phyloP scores from a whole-genome alignment of 2,888 invertebrate species.

The Bombylius major region DNA sequence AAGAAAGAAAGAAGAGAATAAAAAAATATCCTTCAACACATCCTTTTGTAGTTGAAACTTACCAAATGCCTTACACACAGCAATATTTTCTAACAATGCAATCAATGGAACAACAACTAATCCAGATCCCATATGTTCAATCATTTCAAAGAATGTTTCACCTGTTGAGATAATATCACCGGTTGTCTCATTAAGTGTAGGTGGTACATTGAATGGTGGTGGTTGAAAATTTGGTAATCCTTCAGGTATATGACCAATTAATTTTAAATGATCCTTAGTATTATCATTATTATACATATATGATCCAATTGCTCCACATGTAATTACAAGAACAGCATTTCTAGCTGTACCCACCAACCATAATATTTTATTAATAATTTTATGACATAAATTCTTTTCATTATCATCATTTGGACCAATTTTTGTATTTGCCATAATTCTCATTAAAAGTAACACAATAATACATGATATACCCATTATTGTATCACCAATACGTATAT shows the following conservation, averaged over 20 bases:
- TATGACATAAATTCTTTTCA: slow-evolving; percentile 43
- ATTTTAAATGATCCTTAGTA: slow-evolving; percentile 42
- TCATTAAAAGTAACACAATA: slow-evolving; percentile 55
- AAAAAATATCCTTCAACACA: not conserved
- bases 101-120: slow-evolving; percentile 77
- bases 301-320: slow-evolving; percentile 53
- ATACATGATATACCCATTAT: slow-evolving; percentile 65
- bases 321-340: slow-evolving; percentile 71
- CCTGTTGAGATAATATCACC: slow-evolving; percentile 19
- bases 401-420: slow-evolving; percentile 44
- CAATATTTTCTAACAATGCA: slow-evolving; percentile 78
- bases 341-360: slow-evolving; percentile 71
- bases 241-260: slow-evolving; percentile 61
- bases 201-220: slow-evolving; percentile 54
- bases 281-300: slow-evolving; percentile 45
- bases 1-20: not conserved
- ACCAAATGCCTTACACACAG: slow-evolving; percentile 70
- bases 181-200: slow-evolving; percentile 44
- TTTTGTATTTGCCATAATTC: slow-evolving; percentile 57
- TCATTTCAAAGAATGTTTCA: slow-evolving; percentile 53
- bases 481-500: slow-evolving; percentile 59
- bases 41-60: slow-evolving; percentile 6
- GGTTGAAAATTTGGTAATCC: slow-evolving; percentile 54
- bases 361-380: slow-evolving; percentile 48
- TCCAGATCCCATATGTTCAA: slow-evolving; percentile 69